These are phyloP conservation scores for Coracias cyanogaster DNA, from an alignment of 2,797 vertebrate genomes.

Conservation along the genomic window DNA sequence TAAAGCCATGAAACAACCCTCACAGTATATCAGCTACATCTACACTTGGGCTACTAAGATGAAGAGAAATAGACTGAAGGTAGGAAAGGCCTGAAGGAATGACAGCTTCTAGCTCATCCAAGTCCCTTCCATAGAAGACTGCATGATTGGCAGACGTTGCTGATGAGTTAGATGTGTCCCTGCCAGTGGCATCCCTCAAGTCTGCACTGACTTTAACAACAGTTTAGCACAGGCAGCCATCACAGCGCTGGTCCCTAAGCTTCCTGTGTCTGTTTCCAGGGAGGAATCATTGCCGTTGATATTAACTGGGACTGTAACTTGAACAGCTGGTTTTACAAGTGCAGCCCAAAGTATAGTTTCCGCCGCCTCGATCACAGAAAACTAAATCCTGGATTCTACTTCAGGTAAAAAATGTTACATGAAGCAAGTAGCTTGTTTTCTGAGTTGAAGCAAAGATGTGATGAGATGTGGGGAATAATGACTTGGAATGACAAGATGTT, in stretches of 20 bases:
- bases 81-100: background rate
- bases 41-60: background rate
- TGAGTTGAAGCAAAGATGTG: background rate
- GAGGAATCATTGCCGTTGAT: slow-evolving; percentile 89
- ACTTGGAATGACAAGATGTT: background rate
- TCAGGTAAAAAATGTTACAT: slow-evolving; percentile 78
- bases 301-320: slow-evolving; percentile 91
- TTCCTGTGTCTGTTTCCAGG: slow-evolving; percentile 73
- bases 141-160: background rate
- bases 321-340: slow-evolving; percentile 79
- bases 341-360: slow-evolving; percentile 86
- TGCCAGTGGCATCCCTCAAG: background rate
- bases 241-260: background rate
- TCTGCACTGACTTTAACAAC: background rate
- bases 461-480: background rate
- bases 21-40: background rate
- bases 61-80: background rate
- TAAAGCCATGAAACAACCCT: background rate
- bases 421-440: background rate
- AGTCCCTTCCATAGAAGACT: background rate
- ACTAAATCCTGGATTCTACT: slow-evolving; percentile 86
- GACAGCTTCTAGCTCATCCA: background rate
- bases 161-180: background rate
- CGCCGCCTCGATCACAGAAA: slow-evolving; percentile 86
- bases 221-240: background rate